These are phyloP conservation scores for Zoanthus sansibaricus DNA, from an alignment of 92 coral and sea anemone species.

Conservation along the genomic window DNA sequence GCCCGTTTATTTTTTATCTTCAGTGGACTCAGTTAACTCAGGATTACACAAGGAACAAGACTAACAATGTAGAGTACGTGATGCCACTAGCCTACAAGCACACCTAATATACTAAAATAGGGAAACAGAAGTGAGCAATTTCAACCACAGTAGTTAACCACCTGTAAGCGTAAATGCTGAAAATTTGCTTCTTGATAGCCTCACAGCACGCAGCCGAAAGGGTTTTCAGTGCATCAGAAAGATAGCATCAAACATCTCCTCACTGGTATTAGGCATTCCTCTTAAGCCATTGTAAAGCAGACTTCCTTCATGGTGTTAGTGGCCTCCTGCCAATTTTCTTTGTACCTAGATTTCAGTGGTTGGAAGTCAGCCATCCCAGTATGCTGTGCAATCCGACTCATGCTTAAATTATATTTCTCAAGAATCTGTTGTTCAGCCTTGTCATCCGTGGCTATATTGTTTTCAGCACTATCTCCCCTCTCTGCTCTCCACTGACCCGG, in stretches of 20 bases:
- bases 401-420: no score
- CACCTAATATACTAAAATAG: not conserved
- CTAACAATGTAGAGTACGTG: not conserved
- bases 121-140: not conserved
- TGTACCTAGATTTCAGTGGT: no score
- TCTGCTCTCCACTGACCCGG: not conserved
- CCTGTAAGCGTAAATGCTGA: conserved; percentile 42
- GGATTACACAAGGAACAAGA: not conserved
- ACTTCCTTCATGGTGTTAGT: conserved; percentile 1
- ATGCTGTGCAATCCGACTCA: no score
- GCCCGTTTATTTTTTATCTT: no score
- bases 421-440: no score
- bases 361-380: no score
- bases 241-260: conserved; percentile 23
- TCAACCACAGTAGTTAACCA: not conserved
- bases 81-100: not conserved
- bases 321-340: conserved; percentile 14
- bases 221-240: conserved; percentile 10
- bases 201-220: conserved; percentile 45
- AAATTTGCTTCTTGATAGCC: conserved; percentile 35
- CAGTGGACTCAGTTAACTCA: not conserved
- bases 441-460: no score
- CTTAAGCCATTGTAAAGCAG: conserved; percentile 22
- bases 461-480: not conserved
- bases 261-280: conserved; percentile 40